Percentiles rank a stretch among this genome's conserved stretches.
Conservation (phyloP, 2,797 vertebrate genomes). For the Odontamblyopus lacepedii region DNA sequence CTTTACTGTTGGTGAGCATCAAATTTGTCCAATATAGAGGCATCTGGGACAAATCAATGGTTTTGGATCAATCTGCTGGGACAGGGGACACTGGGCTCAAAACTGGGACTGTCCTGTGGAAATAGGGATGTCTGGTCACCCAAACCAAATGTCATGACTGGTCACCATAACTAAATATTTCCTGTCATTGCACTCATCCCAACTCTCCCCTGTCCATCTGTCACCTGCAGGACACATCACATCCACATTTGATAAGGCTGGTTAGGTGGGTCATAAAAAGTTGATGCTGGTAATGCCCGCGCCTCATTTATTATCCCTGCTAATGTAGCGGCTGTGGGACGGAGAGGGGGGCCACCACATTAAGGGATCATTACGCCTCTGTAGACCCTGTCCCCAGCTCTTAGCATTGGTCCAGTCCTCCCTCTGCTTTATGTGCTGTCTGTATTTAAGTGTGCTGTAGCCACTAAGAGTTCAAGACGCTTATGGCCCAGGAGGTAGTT, state of each 20-base stretch:
- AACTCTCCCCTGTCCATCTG: constrained; percentile 55
- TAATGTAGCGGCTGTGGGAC: constrained; percentile 70
- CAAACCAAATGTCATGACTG: constrained; percentile 21
- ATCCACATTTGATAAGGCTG: constrained; percentile 78
- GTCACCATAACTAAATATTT: constrained; percentile 7
- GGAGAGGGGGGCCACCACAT: constrained; percentile 65
- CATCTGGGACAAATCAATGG: no score
- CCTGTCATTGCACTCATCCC: constrained; percentile 13
- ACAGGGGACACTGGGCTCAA: no score
- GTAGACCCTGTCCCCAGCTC: constrained; percentile 65
- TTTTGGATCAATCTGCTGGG: no score
- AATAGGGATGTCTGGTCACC: no score
- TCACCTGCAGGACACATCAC: constrained; percentile 71
- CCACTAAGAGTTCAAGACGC: constrained; percentile 70
- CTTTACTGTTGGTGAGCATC: no score
- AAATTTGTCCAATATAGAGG: no score
- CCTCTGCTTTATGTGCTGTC: constrained; percentile 69
- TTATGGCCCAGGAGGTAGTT: constrained; percentile 70
- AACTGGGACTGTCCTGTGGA: no score
- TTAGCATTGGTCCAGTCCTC: constrained; percentile 61
- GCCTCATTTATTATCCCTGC: constrained; percentile 79
- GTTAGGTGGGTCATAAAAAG: constrained; percentile 79
- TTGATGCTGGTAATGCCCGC: constrained; percentile 72
- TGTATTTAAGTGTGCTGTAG: constrained; percentile 74
- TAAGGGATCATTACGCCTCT: constrained; percentile 75